Percentiles rank a stretch among this genome's conserved stretches.
Evolutionary conservation across 2,797 vertebrate genomes (phyloP).

Genomic region (Chiroxiphia lanceolata): DNA sequence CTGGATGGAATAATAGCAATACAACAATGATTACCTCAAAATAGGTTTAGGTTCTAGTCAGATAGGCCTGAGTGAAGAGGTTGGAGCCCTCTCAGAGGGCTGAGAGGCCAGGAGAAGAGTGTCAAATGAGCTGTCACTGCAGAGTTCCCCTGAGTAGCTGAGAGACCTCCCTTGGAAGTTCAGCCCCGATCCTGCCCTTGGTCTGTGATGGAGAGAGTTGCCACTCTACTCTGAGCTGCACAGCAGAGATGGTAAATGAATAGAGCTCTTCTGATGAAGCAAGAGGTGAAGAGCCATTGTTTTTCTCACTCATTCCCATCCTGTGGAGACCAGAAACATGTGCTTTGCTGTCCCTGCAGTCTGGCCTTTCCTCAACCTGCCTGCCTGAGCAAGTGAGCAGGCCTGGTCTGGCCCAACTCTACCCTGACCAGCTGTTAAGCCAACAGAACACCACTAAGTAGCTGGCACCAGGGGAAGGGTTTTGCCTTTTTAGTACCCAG

Average conservation of each 20-base stretch:
- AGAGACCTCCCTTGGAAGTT: not conserved
- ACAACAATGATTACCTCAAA: not conserved
- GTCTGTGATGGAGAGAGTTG: not conserved
- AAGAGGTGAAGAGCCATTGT: conserved; percentile 59
- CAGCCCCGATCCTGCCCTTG: not conserved
- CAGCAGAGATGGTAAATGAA: not conserved
- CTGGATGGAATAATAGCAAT: not conserved
- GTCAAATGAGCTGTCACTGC: not conserved
- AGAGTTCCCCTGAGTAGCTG: not conserved
- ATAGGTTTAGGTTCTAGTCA: not conserved
- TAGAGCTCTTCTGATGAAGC: not conserved
- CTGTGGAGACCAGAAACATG: conserved; percentile 53
- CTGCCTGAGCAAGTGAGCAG: conserved; percentile 69
- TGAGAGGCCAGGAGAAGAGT: not conserved
- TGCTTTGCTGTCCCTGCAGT: conserved; percentile 57
- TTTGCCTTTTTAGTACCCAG: conserved; percentile 82
- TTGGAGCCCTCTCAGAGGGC: not conserved
- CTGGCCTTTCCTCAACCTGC: conserved; percentile 68
- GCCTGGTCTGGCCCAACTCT: conserved; percentile 68
- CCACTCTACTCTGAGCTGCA: not conserved
- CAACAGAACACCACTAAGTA: conserved; percentile 77
- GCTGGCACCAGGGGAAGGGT: conserved; percentile 79
- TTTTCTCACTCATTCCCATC: conserved; percentile 33
- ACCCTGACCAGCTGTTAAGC: conserved; percentile 80
- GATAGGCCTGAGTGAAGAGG: not conserved